Base-by-base conservation (phyloP, 1,140 invertebrate genomes). In the Rhyzopertha dominica region DNA sequence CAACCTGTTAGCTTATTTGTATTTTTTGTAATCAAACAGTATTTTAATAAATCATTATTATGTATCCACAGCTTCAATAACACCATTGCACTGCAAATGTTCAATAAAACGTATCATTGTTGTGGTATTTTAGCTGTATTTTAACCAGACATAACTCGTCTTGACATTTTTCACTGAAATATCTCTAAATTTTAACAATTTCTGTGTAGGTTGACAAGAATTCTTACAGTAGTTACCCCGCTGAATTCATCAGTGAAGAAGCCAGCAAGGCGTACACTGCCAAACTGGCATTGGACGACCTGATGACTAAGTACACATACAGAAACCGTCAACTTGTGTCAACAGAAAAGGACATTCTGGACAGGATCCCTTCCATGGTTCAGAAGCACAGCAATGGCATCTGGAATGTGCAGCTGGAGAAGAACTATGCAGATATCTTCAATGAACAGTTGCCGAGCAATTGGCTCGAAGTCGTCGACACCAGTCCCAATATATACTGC, bases 211-310 rank as follows among this genome's bases (percentile, higher is more conserved):
- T 79, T 10, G 73, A 69, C 2, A 48, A 55, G 3, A 37, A 65
- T 7, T 74, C 73, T 43, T 74, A 65, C 13, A 68, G 54, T 2
- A 80, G 76, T 34, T 82, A 79, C 58, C 80, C 80, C 0, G 54
- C 72, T 13, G 77, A 77, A 16, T 75, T 74, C 5, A 54, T 56
- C 7, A 66, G 70, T 2, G 62, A 71, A 34, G 66, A 71, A 0
- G 60, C 74, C 10, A 77, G 80, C 0, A 63, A 74, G 49, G 68
- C 69, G 50, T 50, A 74, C 14, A 79, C 74, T 1, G 75, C 78
- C 0, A 61, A 65, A 18, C 59, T 71, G 37, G 73, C 81, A 22
- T 52, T 82, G 8, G 47, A 59, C 0, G 62, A 64, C 37, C 59
- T 68, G 14, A 41, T 69, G 20, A 61, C 72, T 20, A 66, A 63